Evolutionary conservation across 1,140 invertebrate species (phyloP).

Genomic region (Polyergus mexicanus): DNA sequence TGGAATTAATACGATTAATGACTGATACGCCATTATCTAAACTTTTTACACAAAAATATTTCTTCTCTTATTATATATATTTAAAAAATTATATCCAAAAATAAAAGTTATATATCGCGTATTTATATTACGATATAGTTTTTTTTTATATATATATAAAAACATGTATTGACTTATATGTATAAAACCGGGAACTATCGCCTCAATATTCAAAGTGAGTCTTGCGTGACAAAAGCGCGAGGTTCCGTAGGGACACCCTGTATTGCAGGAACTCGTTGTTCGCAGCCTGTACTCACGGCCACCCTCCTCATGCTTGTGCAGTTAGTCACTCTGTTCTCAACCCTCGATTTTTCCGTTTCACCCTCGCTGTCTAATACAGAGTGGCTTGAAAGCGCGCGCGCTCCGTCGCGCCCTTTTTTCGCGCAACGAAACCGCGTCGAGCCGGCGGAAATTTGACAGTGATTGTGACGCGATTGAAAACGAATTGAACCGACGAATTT

Average conservation of each 20-base stretch:
- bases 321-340: slow-evolving; percentile 80
- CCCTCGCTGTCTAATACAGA: slow-evolving; percentile 73
- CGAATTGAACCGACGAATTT: slow-evolving; percentile 19
- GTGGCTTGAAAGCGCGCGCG: slow-evolving; percentile 70
- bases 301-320: slow-evolving; percentile 73
- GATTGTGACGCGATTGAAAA: slow-evolving; percentile 63
- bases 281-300: slow-evolving; percentile 75
- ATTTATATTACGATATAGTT: neutral
- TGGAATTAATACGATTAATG: neutral
- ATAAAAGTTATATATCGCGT: neutral
- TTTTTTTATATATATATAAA: neutral
- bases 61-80: neutral
- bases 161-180: too few relatives aligned
- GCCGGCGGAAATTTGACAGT: slow-evolving; percentile 68
- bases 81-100: neutral
- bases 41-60: neutral
- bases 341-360: slow-evolving; percentile 76
- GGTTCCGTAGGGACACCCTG: slow-evolving; percentile 66
- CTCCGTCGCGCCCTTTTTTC: slow-evolving; percentile 37
- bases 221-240: slow-evolving; percentile 30
- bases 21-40: neutral
- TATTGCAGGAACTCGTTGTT: slow-evolving; percentile 78
- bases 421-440: slow-evolving; percentile 44
- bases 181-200: neutral
- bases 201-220: slow-evolving; percentile 6